Base-by-base conservation (phyloP, 1,140 invertebrate species). In the Drosophila truncata region DNA sequence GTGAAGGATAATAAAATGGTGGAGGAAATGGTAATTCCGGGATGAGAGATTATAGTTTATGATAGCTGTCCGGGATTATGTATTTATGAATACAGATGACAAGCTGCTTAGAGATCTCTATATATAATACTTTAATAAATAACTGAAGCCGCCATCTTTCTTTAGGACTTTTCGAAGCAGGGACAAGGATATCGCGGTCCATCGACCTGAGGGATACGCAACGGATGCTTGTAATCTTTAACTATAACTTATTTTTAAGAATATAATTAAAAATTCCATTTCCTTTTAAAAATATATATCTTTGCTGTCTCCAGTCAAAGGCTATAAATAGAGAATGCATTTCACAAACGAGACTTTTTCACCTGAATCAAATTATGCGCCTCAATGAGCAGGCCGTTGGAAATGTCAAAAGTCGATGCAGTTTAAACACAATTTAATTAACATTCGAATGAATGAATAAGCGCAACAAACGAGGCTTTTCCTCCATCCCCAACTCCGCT, bases 361-460 rank as follows among this genome's bases (percentile, higher is more conserved):
- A 59, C 52, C 71, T 74, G 80, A 55, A 71, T 55, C 73, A 61
- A 84, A 88, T 88, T 88, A 88, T 80, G 59, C 73, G 65, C 77
- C 80, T 75, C 85, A 81, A 46, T 84, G 81, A 67, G 54, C 78
- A 78, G 76, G 58, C 47, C 63, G 23, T 42, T 65, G 58, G 67
- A 80, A 54, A 77, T 70, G 77, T 79, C 66, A 70, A 79, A 78
- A 79, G 65, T 75, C 62, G 80, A 71, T 55, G 72, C 70, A 46
- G 52, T 78, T 88, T 90, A 84, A 74, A 80, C 69, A 78, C 84
- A 87, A 87, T 88, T 88, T 88, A 88, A 88, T 88, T 88, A 87
- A 87, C 69, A 87, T 78, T 62, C 84, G 79, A 64, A 50, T 55
- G 79, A 64, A 47, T 55, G 47, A 76, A 70, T 71, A 74, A 59